Evolutionary conservation across 1,140 invertebrate genomes (phyloP).

Genomic region (Pteromalus puparum): DNA sequence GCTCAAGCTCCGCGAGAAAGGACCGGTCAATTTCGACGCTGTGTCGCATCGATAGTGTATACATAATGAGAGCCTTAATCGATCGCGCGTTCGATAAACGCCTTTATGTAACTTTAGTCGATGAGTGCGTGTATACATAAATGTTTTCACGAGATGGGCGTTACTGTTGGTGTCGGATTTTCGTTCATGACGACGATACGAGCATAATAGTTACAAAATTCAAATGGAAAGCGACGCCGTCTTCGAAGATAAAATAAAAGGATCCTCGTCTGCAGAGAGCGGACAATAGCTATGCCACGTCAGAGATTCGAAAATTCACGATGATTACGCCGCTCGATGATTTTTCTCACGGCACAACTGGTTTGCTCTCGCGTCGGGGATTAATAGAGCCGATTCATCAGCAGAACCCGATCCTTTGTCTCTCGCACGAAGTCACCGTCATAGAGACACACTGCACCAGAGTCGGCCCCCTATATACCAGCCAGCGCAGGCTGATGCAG

Average conservation of each 20-base stretch:
- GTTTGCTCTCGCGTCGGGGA: background rate
- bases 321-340: background rate
- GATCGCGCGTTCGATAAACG: background rate
- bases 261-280: background rate
- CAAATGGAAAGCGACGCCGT: background rate
- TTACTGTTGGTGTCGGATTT: background rate
- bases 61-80: background rate
- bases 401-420: background rate
- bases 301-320: background rate
- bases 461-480: background rate
- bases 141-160: background rate
- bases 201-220: background rate
- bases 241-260: background rate
- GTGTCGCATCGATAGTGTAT: background rate
- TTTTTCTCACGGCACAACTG: background rate
- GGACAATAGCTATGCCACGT: background rate
- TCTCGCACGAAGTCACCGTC: background rate
- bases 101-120: background rate
- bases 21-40: background rate
- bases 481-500: background rate
- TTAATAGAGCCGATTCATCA: background rate
- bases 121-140: background rate
- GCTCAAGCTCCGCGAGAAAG: background rate
- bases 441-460: background rate
- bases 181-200: background rate